Evolutionary conservation across 2,113 vertebrate species (phyloP).

Genomic region (Hippocampus abdominalis): DNA sequence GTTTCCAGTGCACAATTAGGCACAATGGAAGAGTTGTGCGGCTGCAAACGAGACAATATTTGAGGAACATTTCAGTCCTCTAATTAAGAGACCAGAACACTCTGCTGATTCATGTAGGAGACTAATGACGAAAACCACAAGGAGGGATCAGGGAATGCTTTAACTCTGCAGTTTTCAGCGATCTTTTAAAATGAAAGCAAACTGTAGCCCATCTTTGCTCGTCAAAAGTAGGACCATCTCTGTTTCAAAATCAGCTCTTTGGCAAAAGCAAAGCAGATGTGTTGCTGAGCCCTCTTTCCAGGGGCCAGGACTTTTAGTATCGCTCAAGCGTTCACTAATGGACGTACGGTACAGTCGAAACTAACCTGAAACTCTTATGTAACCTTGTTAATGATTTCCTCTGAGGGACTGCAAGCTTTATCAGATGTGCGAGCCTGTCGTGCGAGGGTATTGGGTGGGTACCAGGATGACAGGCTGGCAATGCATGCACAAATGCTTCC

Average conservation of each 20-base stretch:
- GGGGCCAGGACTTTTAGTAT: conserved; percentile 37
- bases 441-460: background rate
- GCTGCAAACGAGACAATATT: background rate
- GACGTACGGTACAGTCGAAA: conserved; percentile 35
- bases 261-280: conserved; percentile 20
- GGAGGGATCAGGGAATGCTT: conserved; percentile 17
- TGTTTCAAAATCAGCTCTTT: conserved; percentile 19
- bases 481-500: conserved; percentile 5
- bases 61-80: conserved; percentile 20
- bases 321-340: conserved; percentile 33
- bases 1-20: conserved; percentile 14
- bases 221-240: conserved; percentile 14
- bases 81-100: conserved; percentile 48
- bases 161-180: background rate
- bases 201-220: conserved; percentile 21
- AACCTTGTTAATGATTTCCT: conserved; percentile 67
- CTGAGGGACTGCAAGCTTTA: conserved; percentile 27
- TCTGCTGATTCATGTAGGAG: conserved; percentile 50
- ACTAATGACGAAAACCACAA: conserved; percentile 28
- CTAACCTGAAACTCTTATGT: conserved; percentile 42
- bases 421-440: conserved; percentile 23
- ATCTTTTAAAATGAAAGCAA: conserved; percentile 16
- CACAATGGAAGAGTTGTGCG: conserved; percentile 60
- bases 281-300: conserved; percentile 34
- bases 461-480: conserved; percentile 5